These are phyloP conservation scores for Drosophila ezoana DNA, from an alignment of 2,888 invertebrate species.

Conservation along the genomic window DNA sequence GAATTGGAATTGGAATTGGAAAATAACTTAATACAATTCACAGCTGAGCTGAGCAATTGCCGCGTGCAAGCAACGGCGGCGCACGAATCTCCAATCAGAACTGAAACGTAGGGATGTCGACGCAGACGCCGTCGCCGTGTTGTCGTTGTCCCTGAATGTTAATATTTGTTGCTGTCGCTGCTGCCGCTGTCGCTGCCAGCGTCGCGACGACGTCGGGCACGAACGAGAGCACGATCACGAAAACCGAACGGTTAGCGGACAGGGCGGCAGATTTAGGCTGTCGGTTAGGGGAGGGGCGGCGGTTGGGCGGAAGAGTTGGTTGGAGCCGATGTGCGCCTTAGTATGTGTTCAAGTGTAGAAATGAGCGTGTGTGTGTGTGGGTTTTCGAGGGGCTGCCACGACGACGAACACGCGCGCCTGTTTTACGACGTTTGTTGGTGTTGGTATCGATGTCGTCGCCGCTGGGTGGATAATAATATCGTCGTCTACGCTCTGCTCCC, in stretches of 20 bases:
- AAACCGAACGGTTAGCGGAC: slow-evolving; percentile 48
- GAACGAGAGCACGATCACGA: slow-evolving; percentile 64
- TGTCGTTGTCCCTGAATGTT: slow-evolving; percentile 75
- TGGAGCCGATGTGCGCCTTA: slow-evolving; percentile 46
- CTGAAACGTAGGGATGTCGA: slow-evolving; percentile 83
- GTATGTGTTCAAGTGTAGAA: slow-evolving; percentile 28
- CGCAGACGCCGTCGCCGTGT: slow-evolving; percentile 72
- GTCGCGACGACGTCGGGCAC: slow-evolving; percentile 47
- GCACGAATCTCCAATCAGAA: slow-evolving; percentile 83
- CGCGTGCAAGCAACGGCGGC: slow-evolving; percentile 79
- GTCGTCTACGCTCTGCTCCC: slow-evolving; percentile 58
- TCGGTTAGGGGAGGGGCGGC: slow-evolving; percentile 19
- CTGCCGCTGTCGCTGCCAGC: slow-evolving; percentile 37
- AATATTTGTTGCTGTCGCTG: slow-evolving; percentile 55
- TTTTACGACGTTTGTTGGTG: slow-evolving; percentile 62
- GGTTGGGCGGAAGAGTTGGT: slow-evolving; percentile 57
- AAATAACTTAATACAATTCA: slow-evolving; percentile 57
- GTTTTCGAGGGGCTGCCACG: slow-evolving; percentile 60
- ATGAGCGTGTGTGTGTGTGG: slow-evolving; percentile 19
- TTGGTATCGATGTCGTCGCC: slow-evolving; percentile 67
- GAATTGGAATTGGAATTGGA: slow-evolving; percentile 30
- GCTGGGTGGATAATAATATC: slow-evolving; percentile 69
- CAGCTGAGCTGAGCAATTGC: slow-evolving; percentile 70
- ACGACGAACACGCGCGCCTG: slow-evolving; percentile 71
- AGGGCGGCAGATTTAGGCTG: slow-evolving; percentile 46